These are phyloP conservation scores for Ochropleura leucogaster DNA, from an alignment of 2,888 invertebrate genomes.

Conservation along the genomic window DNA sequence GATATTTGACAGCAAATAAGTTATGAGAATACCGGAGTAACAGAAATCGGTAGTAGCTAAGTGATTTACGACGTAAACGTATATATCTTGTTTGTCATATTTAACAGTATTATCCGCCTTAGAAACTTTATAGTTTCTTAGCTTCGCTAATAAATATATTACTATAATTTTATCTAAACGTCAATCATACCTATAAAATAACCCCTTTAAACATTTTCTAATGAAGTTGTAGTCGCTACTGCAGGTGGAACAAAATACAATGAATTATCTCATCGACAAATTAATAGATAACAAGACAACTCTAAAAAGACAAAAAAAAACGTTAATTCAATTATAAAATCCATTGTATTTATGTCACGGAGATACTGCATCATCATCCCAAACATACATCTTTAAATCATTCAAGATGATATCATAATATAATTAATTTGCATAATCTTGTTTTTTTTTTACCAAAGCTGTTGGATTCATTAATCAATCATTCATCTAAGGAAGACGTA, in stretches of 20 bases:
- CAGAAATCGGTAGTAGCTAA: not conserved
- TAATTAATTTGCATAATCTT: constrained; percentile 43
- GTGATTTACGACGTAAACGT: constrained; percentile 9
- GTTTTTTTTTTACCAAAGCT: not conserved
- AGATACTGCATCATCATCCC: constrained; percentile 6
- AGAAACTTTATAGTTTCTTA: not conserved
- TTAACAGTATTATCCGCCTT: not conserved
- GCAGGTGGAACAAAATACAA: not conserved
- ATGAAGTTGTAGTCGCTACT: not conserved
- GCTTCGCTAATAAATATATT: not conserved
- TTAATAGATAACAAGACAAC: not conserved
- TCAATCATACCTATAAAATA: not conserved
- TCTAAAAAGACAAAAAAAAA: constrained; percentile 3
- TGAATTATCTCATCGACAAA: not conserved
- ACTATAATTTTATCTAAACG: not conserved
- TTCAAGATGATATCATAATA: constrained; percentile 8
- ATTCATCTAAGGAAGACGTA: not conserved
- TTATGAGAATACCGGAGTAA: not conserved
- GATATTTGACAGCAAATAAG: not conserved
- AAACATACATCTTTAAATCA: constrained; percentile 14
- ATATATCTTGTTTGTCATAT: not conserved
- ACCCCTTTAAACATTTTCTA: not conserved
- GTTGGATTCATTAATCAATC: not conserved
- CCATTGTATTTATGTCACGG: constrained; percentile 4
- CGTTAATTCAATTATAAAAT: not conserved